These are phyloP conservation scores for Orussus abietinus DNA, from an alignment of 1,140 invertebrate genomes.

Conservation along the genomic window DNA sequence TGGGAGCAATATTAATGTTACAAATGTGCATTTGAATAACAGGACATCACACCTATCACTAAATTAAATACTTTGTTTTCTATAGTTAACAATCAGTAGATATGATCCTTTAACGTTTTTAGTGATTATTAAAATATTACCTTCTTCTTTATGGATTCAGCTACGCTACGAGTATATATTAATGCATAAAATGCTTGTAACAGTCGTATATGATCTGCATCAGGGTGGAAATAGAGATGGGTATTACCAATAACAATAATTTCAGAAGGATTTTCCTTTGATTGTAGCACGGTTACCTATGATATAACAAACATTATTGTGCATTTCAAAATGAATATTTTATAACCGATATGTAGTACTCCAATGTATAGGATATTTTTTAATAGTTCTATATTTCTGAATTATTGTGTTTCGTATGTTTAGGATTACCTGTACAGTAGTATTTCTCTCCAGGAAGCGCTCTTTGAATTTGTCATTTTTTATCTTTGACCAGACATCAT, in stretches of 20 bases:
- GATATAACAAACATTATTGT: no score
- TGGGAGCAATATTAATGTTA: neutral
- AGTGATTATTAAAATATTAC: slow-evolving; percentile 33
- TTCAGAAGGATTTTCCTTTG: slow-evolving; percentile 57
- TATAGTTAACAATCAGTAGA: neutral
- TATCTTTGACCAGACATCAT: slow-evolving; percentile 59
- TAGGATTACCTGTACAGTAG: slow-evolving; percentile 58
- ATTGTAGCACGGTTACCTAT: slow-evolving; percentile 61
- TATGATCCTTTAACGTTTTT: slow-evolving; percentile 2
- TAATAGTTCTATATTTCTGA: neutral
- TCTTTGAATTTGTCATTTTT: slow-evolving; percentile 60
- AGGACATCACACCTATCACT: no score
- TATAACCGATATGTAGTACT: neutral
- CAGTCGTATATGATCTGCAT: slow-evolving; percentile 82
- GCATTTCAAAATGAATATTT: slow-evolving; percentile 11
- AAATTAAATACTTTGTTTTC: neutral
- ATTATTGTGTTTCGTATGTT: neutral
- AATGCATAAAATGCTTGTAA: slow-evolving; percentile 68
- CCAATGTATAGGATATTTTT: neutral
- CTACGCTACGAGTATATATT: slow-evolving; percentile 56
- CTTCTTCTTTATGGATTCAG: slow-evolving; percentile 46
- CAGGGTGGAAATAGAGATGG: slow-evolving; percentile 88
- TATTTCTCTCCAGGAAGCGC: slow-evolving; percentile 61
- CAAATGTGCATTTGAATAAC: slow-evolving; percentile 1
- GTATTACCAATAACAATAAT: slow-evolving; percentile 78